phyloP scores from a whole-genome alignment of 2,888 invertebrate genomes.

The Craniophora ligustri region DNA sequence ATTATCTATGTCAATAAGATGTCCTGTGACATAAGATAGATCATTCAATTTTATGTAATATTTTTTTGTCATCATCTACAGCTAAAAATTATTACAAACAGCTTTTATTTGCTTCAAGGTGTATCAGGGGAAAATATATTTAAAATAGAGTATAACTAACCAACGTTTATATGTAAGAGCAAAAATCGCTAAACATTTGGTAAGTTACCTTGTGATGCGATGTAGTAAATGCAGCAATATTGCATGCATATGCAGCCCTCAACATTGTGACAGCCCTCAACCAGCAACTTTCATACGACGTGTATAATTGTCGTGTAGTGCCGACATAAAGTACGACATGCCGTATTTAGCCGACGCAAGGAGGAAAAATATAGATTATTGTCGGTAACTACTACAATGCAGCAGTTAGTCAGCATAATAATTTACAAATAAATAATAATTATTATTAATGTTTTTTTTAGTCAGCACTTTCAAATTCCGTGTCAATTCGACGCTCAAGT shows the following conservation, averaged over 20 bases:
- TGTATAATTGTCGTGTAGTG: not conserved
- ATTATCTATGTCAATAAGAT: too few species aligned
- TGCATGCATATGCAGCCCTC: not conserved
- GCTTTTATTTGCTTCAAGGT: too few species aligned
- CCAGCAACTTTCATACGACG: not conserved
- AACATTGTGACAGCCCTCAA: not conserved
- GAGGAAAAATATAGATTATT: slow-evolving; percentile 6
- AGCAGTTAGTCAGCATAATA: not conserved
- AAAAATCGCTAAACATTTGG: not conserved
- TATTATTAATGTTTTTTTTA: slow-evolving; percentile 53
- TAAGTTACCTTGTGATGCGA: not conserved
- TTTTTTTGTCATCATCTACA: too few species aligned
- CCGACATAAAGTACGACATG: not conserved
- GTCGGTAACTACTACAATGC: not conserved
- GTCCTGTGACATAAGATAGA: too few species aligned
- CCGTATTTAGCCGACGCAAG: not conserved
- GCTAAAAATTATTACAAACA: too few species aligned
- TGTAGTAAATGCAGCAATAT: not conserved
- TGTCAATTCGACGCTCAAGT: slow-evolving; percentile 77
- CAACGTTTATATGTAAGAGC: not conserved
- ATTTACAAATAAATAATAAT: not conserved
- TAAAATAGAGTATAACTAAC: not conserved
- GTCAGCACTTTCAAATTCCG: slow-evolving; percentile 77
- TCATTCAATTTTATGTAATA: too few species aligned
- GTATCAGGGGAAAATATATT: too few species aligned